Evolutionary conservation across 1,140 invertebrate species (phyloP).

Genomic region (Leptinotarsa texana): DNA sequence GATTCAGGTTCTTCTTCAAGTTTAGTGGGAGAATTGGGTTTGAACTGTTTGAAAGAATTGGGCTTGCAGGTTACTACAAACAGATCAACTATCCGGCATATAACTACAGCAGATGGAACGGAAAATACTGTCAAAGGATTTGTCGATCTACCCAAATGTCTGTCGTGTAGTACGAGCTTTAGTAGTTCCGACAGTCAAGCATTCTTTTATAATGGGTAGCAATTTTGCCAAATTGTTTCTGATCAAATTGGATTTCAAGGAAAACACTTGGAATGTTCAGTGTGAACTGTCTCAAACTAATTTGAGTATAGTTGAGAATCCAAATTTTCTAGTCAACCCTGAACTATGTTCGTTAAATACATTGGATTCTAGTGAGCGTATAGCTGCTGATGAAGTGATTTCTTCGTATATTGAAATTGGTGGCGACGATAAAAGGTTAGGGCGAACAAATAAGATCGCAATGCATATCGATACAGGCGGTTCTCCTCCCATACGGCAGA

Average conservation of each 20-base stretch:
- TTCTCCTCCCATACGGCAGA: constrained; percentile 31
- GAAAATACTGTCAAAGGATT: background rate
- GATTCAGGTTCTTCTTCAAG: background rate
- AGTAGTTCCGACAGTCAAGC: background rate
- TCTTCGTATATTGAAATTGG: background rate
- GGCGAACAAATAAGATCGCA: background rate
- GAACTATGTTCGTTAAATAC: background rate
- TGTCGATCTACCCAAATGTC: background rate
- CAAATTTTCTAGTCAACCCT: background rate
- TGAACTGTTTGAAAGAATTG: background rate
- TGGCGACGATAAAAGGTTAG: background rate
- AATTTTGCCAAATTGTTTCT: constrained; percentile 15
- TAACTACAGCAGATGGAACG: background rate
- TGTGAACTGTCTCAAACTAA: background rate
- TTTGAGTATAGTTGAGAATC: constrained; percentile 7
- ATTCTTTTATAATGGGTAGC: constrained; percentile 7
- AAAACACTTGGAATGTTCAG: background rate
- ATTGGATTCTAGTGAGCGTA: background rate
- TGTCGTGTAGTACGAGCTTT: background rate
- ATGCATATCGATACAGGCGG: background rate
- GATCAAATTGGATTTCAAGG: background rate
- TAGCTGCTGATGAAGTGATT: background rate
- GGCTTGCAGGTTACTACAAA: background rate
- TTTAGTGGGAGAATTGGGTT: background rate
- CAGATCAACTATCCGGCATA: background rate